These are phyloP conservation scores for Drosophila grimshawi DNA, from an alignment of 1,140 invertebrate genomes.

Conservation along the genomic window DNA sequence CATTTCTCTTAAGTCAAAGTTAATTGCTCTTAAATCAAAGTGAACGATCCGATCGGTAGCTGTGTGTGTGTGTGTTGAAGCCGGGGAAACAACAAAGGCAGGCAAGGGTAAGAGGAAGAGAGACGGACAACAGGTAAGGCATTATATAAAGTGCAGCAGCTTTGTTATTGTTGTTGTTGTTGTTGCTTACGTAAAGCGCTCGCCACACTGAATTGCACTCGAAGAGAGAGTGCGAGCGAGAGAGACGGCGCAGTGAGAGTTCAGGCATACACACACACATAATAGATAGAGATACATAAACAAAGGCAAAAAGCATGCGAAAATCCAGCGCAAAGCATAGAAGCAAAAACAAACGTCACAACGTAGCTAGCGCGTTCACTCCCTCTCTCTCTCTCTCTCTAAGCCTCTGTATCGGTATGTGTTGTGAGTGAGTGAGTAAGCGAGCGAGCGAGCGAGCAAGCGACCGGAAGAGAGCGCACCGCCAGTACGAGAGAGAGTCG, in stretches of 20 bases:
- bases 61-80: constrained; percentile 22
- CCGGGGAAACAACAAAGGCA: constrained; percentile 38
- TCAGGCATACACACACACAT: constrained; percentile 22
- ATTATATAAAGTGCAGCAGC: constrained; percentile 68
- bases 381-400: too few species aligned
- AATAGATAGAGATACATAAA: constrained; percentile 63
- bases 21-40: constrained; percentile 80
- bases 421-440: constrained; percentile 27
- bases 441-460: constrained; percentile 26
- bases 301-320: constrained; percentile 73
- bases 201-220: constrained; percentile 40
- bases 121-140: constrained; percentile 54
- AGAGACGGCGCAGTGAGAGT: constrained; percentile 60
- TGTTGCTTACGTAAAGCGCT: constrained; percentile 68
- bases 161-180: constrained; percentile 17
- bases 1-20: constrained; percentile 77
- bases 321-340: constrained; percentile 76
- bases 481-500: constrained; percentile 6
- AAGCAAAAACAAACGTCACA: constrained; percentile 78
- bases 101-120: not conserved
- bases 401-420: not conserved
- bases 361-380: constrained; percentile 8
- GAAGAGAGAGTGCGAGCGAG: constrained; percentile 24
- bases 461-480: constrained; percentile 59
- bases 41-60: constrained; percentile 58